Evolutionary conservation across 1,140 invertebrate genomes (phyloP), one percentile per base, ranked within the genome.

Genomic region (Eriosoma lanigerum): DNA sequence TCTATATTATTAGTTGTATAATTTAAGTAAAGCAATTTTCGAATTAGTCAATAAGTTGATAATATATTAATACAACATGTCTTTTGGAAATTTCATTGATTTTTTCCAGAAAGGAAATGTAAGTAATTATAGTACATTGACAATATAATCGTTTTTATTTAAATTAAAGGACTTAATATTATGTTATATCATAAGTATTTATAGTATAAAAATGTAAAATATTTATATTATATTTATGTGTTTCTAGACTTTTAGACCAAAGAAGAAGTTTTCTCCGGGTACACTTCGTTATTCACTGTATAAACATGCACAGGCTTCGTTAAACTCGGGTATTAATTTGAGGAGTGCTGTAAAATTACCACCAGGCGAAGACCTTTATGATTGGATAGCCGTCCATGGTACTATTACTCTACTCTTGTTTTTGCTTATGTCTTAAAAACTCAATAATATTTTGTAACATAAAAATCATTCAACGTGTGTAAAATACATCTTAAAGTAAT

Each of bases 311-410:
- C 94, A 96, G 87, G 96, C 96, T 32, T 96, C 95, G 75, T 87
- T 98, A 4, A 94, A 93, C 87, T 96, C 95, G n/a, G 96, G 96
- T 4, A 93, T 97, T 78, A 97, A 98, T 88, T 88, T 98, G 72
- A 89, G 92, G 81, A 88, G 90, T 81, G 95, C 92, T 26, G 96
- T 98, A 1, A 91, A 92, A 85, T 86, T 98, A 81, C 96, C 96
- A 44, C 89, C 89, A 81, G 93, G 92, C 32, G 96, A 98, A 88
- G 93, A 95, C 86, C 85, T 94, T 9, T 94, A 96, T 86, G 96
- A 98, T 86, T 98, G 96, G 96, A 91, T 97, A 62, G 96, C 96
- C 21, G 96, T 98, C 32, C 95, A 98, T 89, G 96, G 95, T 96
- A 87, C 15, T 46, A 44, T 38, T 78, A 64, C 66, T 29, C 3